These are phyloP conservation scores for Sceloporus tristichus DNA, from an alignment of 2,113 vertebrate genomes.

Conservation along the genomic window DNA sequence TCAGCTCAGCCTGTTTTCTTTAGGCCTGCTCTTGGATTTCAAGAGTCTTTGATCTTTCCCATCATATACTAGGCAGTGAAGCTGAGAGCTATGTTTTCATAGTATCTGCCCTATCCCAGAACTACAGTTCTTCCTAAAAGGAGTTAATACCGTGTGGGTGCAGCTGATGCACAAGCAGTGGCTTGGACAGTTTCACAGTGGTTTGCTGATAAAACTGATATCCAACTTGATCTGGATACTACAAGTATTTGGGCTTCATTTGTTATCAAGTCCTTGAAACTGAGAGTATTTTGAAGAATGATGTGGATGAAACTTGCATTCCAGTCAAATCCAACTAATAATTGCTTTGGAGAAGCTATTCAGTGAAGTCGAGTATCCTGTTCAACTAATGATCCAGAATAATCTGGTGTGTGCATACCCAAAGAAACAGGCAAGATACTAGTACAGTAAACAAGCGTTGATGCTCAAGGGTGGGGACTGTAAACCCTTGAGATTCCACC, in stretches of 20 bases:
- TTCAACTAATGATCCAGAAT: not conserved
- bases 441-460: not conserved
- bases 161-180: not conserved
- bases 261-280: not conserved
- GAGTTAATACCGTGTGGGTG: not conserved
- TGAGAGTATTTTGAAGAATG: not conserved
- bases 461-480: not conserved
- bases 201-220: not conserved
- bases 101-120: not conserved
- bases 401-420: too few species aligned
- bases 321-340: not conserved
- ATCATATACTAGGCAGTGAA: not conserved
- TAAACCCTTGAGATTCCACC: slow-evolving; percentile 15
- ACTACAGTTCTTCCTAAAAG: too few species aligned
- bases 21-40: not conserved
- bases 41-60: not conserved
- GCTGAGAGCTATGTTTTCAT: too few species aligned
- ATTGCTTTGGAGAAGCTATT: not conserved
- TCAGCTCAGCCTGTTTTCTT: not conserved
- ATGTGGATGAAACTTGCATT: not conserved
- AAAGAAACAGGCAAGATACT: not conserved
- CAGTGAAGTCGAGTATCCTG: not conserved
- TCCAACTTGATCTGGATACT: not conserved
- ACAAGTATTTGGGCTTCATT: not conserved
- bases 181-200: not conserved